Conservation (phyloP, 2,888 invertebrate genomes). For the Antitype chi region DNA sequence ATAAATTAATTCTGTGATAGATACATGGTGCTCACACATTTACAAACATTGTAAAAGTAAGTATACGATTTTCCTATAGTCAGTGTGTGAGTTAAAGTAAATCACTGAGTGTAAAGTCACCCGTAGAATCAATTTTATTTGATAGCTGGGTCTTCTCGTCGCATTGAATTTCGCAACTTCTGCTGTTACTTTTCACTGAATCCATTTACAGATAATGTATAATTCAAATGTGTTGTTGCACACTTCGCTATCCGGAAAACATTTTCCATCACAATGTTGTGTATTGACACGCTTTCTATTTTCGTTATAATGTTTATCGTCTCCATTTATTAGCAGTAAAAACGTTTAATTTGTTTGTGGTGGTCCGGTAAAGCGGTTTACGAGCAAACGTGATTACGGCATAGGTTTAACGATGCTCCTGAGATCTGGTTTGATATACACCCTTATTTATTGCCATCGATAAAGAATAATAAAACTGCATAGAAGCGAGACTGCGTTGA, state of each 20-base stretch:
- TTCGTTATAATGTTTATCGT: conserved; percentile 72
- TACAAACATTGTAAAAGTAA: too few species aligned
- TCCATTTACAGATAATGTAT: not conserved
- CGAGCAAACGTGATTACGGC: conserved; percentile 80
- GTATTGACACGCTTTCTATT: conserved; percentile 65
- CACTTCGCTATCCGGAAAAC: conserved; percentile 17
- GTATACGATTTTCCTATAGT: too few species aligned
- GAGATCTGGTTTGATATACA: conserved; percentile 78
- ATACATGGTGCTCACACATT: too few species aligned
- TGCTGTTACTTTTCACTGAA: not conserved
- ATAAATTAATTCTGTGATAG: too few species aligned
- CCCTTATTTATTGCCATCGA: conserved; percentile 59
- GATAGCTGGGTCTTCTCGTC: not conserved
- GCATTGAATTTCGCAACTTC: not conserved
- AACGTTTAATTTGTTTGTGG: conserved; percentile 83
- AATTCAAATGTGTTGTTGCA: not conserved
- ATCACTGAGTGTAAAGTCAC: too few species aligned
- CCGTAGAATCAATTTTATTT: not conserved
- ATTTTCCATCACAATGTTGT: conserved; percentile 29
- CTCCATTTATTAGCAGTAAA: conserved; percentile 79
- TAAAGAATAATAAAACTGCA: conserved; percentile 26
- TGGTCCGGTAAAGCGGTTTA: conserved; percentile 80
- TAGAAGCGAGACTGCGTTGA: conserved; percentile 27
- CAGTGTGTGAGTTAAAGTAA: too few species aligned
- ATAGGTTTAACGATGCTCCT: conserved; percentile 78